A percentile compares a stretch with the other conserved stretches of the same genome.
phyloP scores from a whole-genome alignment of 2,797 vertebrate species.

The Syngnathus rostellatus region DNA sequence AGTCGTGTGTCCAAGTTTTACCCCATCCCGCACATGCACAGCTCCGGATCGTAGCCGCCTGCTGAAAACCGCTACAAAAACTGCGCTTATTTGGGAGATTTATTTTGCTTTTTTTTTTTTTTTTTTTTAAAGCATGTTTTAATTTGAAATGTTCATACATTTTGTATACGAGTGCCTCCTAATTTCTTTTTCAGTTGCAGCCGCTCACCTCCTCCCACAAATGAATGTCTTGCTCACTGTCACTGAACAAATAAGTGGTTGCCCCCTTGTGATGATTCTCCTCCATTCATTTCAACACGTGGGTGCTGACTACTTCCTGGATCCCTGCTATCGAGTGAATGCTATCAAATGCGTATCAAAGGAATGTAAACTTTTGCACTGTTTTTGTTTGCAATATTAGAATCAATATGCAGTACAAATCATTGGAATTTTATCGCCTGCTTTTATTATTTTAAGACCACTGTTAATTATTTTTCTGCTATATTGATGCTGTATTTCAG shows the following conservation, averaged over 20 bases:
- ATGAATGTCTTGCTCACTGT: slow-evolving; percentile 25
- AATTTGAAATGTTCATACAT: slow-evolving; percentile 30
- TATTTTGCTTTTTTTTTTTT: slow-evolving; percentile 8
- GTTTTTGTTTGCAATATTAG: slow-evolving; percentile 39
- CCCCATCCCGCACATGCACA: slow-evolving; percentile 90
- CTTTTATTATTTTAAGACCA: slow-evolving; percentile 17
- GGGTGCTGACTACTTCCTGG: slow-evolving; percentile 1
- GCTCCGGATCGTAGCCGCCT: slow-evolving; percentile 74
- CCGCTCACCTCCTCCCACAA: slow-evolving; percentile 7
- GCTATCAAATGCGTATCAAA: slow-evolving; percentile 22
- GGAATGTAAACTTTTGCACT: slow-evolving; percentile 64
- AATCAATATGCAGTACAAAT: slow-evolving; percentile 58
- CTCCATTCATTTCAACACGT: neutral
- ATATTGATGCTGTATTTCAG: slow-evolving; percentile 1
- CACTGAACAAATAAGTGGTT: neutral
- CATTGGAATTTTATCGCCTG: slow-evolving; percentile 20
- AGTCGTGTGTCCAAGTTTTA: slow-evolving; percentile 98
- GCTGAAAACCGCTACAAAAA: neutral
- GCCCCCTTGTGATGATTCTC: neutral
- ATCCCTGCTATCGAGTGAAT: slow-evolving; percentile 11
- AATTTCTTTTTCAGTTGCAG: slow-evolving; percentile 19
- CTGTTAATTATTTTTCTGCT: slow-evolving; percentile 9
- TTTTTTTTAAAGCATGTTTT: slow-evolving; percentile 46
- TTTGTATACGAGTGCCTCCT: slow-evolving; percentile 56
- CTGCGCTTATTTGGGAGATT: slow-evolving; percentile 1